phyloP scores from a whole-genome alignment of 2,113 vertebrate species.

The Centrocercus urophasianus region DNA sequence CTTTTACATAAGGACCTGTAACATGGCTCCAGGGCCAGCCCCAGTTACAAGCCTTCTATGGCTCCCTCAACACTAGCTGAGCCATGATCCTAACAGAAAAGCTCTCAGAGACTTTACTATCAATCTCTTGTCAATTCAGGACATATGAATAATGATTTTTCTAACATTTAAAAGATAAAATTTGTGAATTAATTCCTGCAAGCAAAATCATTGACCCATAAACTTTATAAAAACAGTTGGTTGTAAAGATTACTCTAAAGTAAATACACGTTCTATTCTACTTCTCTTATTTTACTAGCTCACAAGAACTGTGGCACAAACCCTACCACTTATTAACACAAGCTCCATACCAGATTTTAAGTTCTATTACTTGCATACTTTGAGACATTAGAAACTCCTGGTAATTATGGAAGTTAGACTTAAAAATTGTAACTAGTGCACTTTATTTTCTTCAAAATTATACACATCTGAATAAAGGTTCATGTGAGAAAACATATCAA shows the following conservation, averaged over 20 bases:
- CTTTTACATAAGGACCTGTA: background rate
- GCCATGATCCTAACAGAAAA: background rate
- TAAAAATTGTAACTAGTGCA: background rate
- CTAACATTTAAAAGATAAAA: background rate
- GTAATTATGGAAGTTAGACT: background rate
- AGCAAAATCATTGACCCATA: background rate
- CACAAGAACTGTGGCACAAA: background rate
- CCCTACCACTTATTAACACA: background rate
- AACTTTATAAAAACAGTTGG: background rate
- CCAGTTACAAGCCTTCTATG: background rate
- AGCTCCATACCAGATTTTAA: background rate
- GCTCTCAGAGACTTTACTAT: background rate
- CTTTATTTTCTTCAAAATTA: fast-evolving
- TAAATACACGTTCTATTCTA: background rate
- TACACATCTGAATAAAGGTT: background rate
- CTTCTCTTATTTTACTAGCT: background rate
- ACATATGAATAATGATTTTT: background rate
- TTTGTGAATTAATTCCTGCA: background rate
- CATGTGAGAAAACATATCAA: background rate
- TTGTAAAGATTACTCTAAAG: background rate
- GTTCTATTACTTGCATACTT: background rate
- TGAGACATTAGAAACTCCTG: background rate
- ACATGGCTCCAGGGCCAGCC: background rate
- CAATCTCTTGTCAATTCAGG: background rate
- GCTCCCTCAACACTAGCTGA: background rate